These are phyloP conservation scores for Xiphophorus maculatus DNA, from an alignment of 2,113 vertebrate species.

Conservation along the genomic window DNA sequence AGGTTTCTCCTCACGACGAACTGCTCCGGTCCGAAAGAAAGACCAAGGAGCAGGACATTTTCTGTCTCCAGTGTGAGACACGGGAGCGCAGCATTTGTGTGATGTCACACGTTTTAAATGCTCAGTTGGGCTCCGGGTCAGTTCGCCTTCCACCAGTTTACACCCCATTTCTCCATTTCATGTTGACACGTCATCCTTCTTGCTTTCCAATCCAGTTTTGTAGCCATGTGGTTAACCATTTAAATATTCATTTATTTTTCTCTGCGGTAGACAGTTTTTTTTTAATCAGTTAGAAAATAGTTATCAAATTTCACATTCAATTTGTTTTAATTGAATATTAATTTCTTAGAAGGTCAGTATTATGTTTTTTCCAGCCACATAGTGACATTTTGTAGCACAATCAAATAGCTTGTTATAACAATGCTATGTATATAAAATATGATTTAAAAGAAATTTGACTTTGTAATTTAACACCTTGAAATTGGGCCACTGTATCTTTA, in stretches of 20 bases:
- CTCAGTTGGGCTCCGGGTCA: neutral
- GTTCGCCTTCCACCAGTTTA: neutral
- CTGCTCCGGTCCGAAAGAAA: slow-evolving; percentile 17
- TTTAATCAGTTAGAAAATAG: neutral
- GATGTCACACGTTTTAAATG: slow-evolving; percentile 29
- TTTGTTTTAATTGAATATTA: neutral
- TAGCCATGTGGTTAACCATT: neutral
- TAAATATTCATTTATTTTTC: neutral
- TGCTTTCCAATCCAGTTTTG: neutral
- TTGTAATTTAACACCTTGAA: no score
- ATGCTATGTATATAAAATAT: no score
- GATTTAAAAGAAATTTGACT: no score
- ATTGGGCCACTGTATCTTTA: no score
- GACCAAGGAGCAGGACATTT: slow-evolving; percentile 16
- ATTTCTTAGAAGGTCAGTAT: neutral
- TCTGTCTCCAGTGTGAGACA: slow-evolving; percentile 29
- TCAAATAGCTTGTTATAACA: no score
- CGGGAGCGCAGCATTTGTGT: slow-evolving; percentile 34
- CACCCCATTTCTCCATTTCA: neutral
- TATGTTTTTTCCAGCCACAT: no score
- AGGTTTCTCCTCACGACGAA: slow-evolving; percentile 44
- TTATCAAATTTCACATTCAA: neutral
- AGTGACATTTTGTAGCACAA: no score
- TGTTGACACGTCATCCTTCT: neutral
- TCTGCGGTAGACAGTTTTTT: neutral